Evolutionary conservation across 2,113 vertebrate species (phyloP).

Genomic region (Nymphicus hollandicus): DNA sequence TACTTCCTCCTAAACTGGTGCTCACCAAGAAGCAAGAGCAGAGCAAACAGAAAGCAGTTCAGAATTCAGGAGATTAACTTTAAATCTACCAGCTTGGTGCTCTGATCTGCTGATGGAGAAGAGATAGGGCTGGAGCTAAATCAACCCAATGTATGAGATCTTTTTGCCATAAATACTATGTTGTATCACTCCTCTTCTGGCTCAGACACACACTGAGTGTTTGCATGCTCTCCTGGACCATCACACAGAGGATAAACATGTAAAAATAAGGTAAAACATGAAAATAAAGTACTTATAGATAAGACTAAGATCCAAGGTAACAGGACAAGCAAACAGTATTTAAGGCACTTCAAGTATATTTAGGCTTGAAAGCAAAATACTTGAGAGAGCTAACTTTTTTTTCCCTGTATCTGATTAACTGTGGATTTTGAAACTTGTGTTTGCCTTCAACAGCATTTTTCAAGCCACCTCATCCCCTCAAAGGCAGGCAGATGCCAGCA

Average conservation of each 20-base stretch:
- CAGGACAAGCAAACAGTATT: not conserved
- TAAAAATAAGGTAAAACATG: not conserved
- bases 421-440: not conserved
- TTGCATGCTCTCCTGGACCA: not conserved
- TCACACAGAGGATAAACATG: not conserved
- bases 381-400: not conserved
- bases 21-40: not conserved
- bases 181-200: not conserved
- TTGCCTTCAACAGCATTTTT: not conserved
- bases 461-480: not conserved
- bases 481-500: not conserved
- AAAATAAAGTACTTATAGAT: not conserved
- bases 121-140: not conserved
- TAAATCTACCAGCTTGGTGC: not conserved
- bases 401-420: not conserved
- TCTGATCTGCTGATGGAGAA: not conserved
- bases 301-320: not conserved
- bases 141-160: not conserved
- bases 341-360: not conserved
- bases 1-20: not conserved
- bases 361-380: not conserved
- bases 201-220: fast-evolving
- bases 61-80: not conserved
- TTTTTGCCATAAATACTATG: not conserved
- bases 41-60: not conserved